Evolutionary conservation across 2,113 vertebrate species (phyloP).

Genomic region (Peromyscus maniculatus): DNA sequence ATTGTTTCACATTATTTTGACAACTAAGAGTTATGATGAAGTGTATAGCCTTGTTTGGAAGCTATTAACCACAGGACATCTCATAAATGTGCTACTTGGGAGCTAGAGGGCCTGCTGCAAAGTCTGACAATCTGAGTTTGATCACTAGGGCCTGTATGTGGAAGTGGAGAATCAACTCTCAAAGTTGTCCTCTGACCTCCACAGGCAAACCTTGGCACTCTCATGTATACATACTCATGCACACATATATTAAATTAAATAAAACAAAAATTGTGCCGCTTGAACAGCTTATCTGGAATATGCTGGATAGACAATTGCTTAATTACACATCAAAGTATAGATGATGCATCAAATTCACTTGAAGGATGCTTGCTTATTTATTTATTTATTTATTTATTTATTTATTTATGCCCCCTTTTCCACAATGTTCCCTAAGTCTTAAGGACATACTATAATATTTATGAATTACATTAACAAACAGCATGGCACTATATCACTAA

Average conservation of each 20-base stretch:
- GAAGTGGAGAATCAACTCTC: background rate
- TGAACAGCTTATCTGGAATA: constrained; percentile 13
- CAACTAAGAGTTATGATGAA: background rate
- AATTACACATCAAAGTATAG: background rate
- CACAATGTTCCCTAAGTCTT: background rate
- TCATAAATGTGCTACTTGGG: background rate
- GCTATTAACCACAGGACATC: background rate
- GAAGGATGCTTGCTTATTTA: background rate
- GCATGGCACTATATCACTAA: background rate
- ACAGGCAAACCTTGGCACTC: background rate
- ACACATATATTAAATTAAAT: background rate
- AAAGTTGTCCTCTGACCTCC: background rate
- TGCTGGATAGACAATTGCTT: background rate
- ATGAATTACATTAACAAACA: background rate
- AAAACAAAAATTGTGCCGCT: background rate
- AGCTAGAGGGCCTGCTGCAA: background rate
- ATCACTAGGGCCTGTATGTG: background rate
- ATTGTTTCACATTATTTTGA: background rate
- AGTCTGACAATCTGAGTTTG: background rate
- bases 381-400: too few relatives aligned
- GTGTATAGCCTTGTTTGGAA: background rate
- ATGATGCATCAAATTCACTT: background rate
- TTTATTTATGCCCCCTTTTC: background rate
- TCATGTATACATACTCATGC: background rate
- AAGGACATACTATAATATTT: background rate